These are phyloP conservation scores for Autographa gamma DNA, from an alignment of 2,888 invertebrate genomes.

Conservation along the genomic window DNA sequence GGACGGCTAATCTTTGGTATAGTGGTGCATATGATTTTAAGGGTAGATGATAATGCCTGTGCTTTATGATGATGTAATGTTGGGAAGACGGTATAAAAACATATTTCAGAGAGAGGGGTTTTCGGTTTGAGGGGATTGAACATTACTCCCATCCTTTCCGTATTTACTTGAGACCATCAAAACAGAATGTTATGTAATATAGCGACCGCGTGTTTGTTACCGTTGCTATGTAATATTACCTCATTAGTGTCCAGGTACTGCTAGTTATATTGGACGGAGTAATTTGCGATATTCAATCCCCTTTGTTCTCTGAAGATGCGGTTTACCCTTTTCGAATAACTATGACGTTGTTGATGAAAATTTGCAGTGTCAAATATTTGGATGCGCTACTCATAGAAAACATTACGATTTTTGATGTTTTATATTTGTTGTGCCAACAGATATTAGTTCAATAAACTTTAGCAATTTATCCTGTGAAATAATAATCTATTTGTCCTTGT, in stretches of 20 bases:
- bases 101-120: background rate
- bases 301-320: conserved; percentile 46
- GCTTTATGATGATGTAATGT: background rate
- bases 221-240: conserved; percentile 10
- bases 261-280: conserved; percentile 17
- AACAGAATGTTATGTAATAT: conserved; percentile 13
- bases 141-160: background rate
- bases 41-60: conserved; percentile 7
- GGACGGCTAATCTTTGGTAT: conserved; percentile 67
- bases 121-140: background rate
- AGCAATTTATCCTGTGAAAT: no score
- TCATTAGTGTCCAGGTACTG: conserved; percentile 9
- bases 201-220: conserved; percentile 11
- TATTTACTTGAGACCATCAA: background rate
- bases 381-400: no score
- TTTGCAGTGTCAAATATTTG: background rate
- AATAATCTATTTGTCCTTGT: no score
- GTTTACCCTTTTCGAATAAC: conserved; percentile 42
- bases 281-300: conserved; percentile 17
- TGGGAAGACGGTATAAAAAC: background rate
- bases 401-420: no score
- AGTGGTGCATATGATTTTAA: conserved; percentile 50
- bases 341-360: background rate
- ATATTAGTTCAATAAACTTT: no score
- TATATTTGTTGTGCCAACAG: no score